Evolutionary conservation across 2,113 vertebrate genomes (phyloP).

Genomic region (Melierax canorus): DNA sequence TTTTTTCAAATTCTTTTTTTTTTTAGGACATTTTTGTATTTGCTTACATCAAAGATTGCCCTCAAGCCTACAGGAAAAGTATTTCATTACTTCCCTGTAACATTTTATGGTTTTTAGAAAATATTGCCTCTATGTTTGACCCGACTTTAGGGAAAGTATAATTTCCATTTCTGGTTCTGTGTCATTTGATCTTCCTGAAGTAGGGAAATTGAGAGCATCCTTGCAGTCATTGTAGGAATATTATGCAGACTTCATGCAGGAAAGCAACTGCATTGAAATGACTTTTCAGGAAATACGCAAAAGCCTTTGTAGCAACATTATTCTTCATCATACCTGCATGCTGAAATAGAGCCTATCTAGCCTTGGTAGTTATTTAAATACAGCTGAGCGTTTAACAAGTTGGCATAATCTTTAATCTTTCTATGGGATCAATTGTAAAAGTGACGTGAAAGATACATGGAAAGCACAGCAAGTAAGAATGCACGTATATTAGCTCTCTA

Average conservation of each 20-base stretch:
- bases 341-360: background rate
- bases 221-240: background rate
- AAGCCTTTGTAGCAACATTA: background rate
- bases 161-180: background rate
- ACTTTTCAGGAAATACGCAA: background rate
- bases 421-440: background rate
- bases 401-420: background rate
- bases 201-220: background rate
- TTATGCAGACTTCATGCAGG: background rate
- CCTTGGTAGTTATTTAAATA: background rate
- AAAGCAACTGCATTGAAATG: background rate
- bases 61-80: background rate
- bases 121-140: background rate
- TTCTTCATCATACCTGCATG: background rate
- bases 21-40: background rate
- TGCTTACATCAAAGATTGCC: background rate
- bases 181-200: background rate
- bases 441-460: background rate
- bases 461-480: background rate
- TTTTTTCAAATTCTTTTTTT: background rate
- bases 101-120: background rate
- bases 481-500: background rate
- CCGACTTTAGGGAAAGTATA: background rate
- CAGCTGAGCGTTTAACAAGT: background rate
- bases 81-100: background rate